Evolutionary conservation across 2,797 vertebrate species (phyloP), one percentile per base, ranked within the genome.

Genomic region (Chelon auratus): DNA sequence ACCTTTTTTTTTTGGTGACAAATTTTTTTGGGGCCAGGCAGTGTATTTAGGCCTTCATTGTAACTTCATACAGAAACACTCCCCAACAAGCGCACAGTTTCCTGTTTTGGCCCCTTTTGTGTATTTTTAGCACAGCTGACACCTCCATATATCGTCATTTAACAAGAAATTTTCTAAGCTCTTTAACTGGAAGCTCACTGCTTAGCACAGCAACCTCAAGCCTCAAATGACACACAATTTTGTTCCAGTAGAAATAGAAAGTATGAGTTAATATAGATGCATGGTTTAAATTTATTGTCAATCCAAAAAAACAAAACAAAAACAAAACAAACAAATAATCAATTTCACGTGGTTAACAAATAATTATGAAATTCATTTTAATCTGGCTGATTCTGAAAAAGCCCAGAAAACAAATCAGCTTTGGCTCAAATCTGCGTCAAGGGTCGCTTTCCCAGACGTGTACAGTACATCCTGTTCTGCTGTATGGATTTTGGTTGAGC

Each of bases 401-500:
- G 5, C 13, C 55, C 18, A 22, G 5, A 14, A 11, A 9, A 15
- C 26, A 59, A 58, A 64, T 37, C 18, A 55, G n/a, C 20, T 43
- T 43, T 62, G 24, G 15, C 61, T 24, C 13, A 17, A 18, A 47
- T 58, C 36, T 14, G 37, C 24, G 22, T 20, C 14, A 9, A 36
- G 36, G 15, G n/a, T 45, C 33, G 48, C n/a, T 39, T 30, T 30
- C 52, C 36, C 17, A 42, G 24, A 9, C 3, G 24, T 26, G 24
- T 26, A 26, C 24, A 15, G 33, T 40, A 58, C 54, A 45, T 69
- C 39, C 53, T 71, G 68, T 75, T 14, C 39, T 1, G 0, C 3
- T 64, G 20, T 45, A 17, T 8, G 40, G 39, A 2, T 48, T 73
- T 54, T 24, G n/a, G 62, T 42, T 66, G 50, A 69, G 22, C 30